phyloP scores from a whole-genome alignment of 2,888 invertebrate species.

The Antitype chi region DNA sequence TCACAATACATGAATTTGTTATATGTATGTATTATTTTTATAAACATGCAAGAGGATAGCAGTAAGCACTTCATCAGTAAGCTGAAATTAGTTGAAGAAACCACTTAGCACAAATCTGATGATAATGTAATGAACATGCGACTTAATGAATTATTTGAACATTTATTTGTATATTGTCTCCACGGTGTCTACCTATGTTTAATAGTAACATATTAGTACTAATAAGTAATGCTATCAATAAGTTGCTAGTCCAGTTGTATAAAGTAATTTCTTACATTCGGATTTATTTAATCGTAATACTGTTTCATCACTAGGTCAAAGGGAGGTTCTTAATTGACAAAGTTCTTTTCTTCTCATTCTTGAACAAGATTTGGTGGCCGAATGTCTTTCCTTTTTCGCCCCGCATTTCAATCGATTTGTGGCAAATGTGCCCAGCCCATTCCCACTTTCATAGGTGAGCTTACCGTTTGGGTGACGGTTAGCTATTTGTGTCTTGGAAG shows the following conservation, averaged over 20 bases:
- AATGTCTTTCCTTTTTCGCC: neutral
- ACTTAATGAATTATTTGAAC: conserved; percentile 30
- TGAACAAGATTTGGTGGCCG: neutral
- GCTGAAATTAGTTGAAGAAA: conserved; percentile 3
- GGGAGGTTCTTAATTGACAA: too few relatives aligned
- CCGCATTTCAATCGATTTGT: neutral
- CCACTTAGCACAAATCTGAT: conserved; percentile 34
- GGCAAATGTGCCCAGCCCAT: neutral
- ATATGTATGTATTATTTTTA: neutral
- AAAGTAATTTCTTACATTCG: conserved; percentile 11
- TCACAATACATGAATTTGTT: neutral
- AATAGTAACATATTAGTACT: conserved; percentile 42
- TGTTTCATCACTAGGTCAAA: neutral
- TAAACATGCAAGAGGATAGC: neutral
- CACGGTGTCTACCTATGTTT: conserved; percentile 45
- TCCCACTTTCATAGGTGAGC: neutral
- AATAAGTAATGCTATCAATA: conserved; percentile 28
- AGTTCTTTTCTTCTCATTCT: neutral
- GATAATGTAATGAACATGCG: conserved; percentile 25
- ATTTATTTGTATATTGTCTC: conserved; percentile 45
- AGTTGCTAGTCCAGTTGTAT: neutral
- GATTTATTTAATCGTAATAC: neutral
- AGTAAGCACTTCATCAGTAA: neutral
- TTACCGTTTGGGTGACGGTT: neutral
- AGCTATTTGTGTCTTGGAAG: neutral